Conservation (phyloP, 37 sponge, comb jelly and placozoan genomes). For the Oopsacas minuta region DNA sequence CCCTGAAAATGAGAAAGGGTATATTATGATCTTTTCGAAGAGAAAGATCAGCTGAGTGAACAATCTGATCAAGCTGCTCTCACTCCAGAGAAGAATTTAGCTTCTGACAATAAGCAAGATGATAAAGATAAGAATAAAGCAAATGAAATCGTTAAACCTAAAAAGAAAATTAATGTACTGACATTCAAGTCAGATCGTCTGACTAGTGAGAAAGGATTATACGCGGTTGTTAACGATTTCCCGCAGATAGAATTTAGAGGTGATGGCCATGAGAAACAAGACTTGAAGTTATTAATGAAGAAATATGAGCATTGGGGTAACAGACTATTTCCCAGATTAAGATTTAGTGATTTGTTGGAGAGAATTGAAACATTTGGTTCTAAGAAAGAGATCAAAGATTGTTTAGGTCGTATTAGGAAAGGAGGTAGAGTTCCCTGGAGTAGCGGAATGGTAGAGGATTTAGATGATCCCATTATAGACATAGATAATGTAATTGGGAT, state of each 20-base stretch:
- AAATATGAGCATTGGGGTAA: slow-evolving; percentile 84
- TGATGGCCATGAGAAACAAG: slow-evolving; percentile 59
- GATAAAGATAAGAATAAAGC: not conserved
- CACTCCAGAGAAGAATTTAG: not conserved
- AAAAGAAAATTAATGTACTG: not conserved
- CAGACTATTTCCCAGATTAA: slow-evolving; percentile 53
- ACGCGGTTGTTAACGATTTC: slow-evolving; percentile 47
- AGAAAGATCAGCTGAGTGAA: not conserved
- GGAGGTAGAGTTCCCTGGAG: not conserved
- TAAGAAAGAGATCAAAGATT: slow-evolving; percentile 60
- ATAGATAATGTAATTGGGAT: not conserved
- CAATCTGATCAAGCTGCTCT: not conserved
- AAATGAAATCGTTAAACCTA: not conserved
- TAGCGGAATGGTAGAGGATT: not conserved
- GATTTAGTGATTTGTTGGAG: slow-evolving; percentile 45
- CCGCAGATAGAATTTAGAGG: slow-evolving; percentile 66
- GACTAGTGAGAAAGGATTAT: slow-evolving; percentile 22
- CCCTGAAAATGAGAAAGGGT: not conserved
- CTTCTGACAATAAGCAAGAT: not conserved
- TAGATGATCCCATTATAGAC: not conserved
- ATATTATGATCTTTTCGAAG: not conserved
- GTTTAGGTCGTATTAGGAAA: not conserved
- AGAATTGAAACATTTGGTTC: slow-evolving; percentile 43
- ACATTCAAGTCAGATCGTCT: slow-evolving; percentile 6
- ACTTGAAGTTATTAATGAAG: slow-evolving; percentile 47